Base-by-base conservation (phyloP, 2,888 invertebrate species). In the Oligia latruncula region DNA sequence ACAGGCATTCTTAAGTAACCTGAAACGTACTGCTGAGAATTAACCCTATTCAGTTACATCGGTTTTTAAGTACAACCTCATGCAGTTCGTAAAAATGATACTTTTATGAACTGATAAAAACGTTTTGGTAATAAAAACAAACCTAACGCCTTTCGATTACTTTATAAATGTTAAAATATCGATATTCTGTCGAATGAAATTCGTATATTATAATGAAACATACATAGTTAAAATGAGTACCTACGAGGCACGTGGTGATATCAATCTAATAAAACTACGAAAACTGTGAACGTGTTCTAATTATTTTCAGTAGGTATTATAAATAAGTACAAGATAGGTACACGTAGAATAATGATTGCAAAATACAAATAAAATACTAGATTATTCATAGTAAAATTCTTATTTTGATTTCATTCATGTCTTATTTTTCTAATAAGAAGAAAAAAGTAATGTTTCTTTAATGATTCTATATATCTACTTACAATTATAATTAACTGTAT, bases 1-100 rank as follows among this genome's bases (percentile, higher is more conserved):
- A 89, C 89, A 86, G 89, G 89, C 90, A 90, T 90, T 83, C 85
- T 79, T 77, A 88, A 88, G 81, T 82, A 87, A 77, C 86, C 71
- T 78, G 89, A 86, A 85, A 80, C 79, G 64, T 40, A 81, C 67
- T 86, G 78, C 80, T 81, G 81, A 77, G 84, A 89, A 84, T 71
- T 64, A 80, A 81, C 82, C 81, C 64, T 84, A 82, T 84, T 78
- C 43, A 78, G 77, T 89, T 88, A 83, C 88, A 78, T 81, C 23
- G 73, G 46, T 73, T 80, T 81, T 78, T 70, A 77, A 84, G 6
- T 49, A 67, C 72, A 82, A 64, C 23, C 23, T 65, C 13, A 60
- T 66, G 58, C 43, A 62, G 52, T 76, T 64, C 72, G 58, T 79
- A 60, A 85, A 82, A 70, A 67, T 58, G n/a, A 64, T 40, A 75